A percentile compares a stretch with the other conserved stretches of the same genome.
These are phyloP conservation scores for Coturnix japonica DNA, from an alignment of 2,113 vertebrate species.

Conservation along the genomic window DNA sequence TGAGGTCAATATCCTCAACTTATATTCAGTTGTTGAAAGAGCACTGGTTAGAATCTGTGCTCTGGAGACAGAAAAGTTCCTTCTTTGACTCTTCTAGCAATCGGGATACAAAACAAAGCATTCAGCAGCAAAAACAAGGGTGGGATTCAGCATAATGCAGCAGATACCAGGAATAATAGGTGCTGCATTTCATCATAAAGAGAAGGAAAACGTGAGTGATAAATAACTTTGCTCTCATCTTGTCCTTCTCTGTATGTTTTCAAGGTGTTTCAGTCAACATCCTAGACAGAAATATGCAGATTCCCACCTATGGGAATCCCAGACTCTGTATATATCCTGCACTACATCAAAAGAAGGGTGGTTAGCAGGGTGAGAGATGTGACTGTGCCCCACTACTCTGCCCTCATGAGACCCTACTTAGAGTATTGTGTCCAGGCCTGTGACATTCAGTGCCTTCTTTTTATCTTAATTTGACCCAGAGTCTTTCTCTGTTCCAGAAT, in stretches of 20 bases:
- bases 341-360: too few relatives aligned
- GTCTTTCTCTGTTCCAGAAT: background rate
- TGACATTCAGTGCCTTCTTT: background rate
- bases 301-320: background rate
- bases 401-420: too few relatives aligned
- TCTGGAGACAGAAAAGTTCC: background rate
- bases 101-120: background rate
- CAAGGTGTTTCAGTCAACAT: background rate
- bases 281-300: background rate
- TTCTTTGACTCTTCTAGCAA: background rate
- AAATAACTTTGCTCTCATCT: background rate
- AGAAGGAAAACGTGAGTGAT: slow-evolving; percentile 8
- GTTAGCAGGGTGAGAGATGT: too few relatives aligned
- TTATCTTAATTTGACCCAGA: background rate
- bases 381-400: too few relatives aligned
- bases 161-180: slow-evolving; percentile 15
- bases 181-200: background rate
- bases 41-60: background rate
- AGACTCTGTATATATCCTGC: background rate
- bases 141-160: background rate
- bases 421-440: background rate
- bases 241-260: background rate
- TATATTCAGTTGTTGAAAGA: background rate
- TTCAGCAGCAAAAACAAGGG: background rate
- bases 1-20: background rate